These are phyloP conservation scores for Acanthiza pusilla DNA, from an alignment of 2,797 vertebrate genomes.

Conservation along the genomic window DNA sequence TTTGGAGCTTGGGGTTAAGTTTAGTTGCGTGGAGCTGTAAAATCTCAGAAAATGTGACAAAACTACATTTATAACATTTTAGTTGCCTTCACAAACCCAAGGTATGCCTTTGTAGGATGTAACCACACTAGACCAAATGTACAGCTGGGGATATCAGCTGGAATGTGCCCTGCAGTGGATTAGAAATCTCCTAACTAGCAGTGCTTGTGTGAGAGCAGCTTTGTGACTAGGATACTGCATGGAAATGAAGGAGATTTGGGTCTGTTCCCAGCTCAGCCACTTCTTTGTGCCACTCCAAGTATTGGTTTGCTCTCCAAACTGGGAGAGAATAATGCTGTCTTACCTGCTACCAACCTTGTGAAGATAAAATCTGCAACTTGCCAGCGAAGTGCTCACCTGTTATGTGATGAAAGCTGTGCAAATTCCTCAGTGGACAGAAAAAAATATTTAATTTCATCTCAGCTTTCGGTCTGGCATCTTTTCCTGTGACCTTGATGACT, in stretches of 20 bases:
- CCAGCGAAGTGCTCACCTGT: neutral
- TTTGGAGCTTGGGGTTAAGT: neutral
- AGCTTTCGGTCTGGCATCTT: constrained; percentile 17
- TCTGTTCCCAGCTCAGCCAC: neutral
- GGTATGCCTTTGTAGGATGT: rapidly evolving
- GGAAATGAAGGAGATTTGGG: neutral
- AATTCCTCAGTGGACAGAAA: neutral
- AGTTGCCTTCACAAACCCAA: neutral
- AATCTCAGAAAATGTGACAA: neutral
- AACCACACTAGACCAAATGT: neutral
- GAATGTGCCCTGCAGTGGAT: neutral
- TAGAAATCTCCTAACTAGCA: neutral
- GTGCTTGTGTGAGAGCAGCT: neutral
- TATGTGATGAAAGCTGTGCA: neutral
- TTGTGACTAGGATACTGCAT: neutral
- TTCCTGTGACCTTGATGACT: constrained; percentile 59
- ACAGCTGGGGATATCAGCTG: neutral
- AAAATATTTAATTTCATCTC: constrained; percentile 26
- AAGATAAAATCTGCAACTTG: constrained; percentile 20
- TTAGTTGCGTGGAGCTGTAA: neutral
- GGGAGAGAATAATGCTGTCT: neutral
- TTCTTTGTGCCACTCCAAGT: neutral
- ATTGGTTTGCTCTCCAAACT: neutral
- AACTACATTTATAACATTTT: neutral
- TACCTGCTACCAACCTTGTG: neutral